Percentiles rank a stretch among this genome's conserved stretches.
Evolutionary conservation across 2,797 vertebrate species (phyloP).

Genomic region (Cyprinella venusta): DNA sequence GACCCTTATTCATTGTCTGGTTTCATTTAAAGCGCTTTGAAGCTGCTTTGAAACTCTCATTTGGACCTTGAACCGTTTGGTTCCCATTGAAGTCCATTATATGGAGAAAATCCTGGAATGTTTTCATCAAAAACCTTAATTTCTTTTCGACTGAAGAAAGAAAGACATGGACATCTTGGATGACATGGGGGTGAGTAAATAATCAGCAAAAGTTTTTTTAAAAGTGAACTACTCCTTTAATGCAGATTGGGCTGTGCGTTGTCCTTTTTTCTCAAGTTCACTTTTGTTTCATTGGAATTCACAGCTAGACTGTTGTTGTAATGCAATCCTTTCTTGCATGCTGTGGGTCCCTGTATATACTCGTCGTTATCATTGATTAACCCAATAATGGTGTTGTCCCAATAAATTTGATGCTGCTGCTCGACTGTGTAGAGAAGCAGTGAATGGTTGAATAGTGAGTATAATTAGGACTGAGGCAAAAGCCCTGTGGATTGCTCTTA

Average conservation of each 20-base stretch:
- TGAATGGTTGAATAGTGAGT: slow-evolving; percentile 39
- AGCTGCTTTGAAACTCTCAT: no score
- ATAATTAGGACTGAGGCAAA: slow-evolving; percentile 36
- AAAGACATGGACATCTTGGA: no score
- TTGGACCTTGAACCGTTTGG: no score
- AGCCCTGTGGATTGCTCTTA: slow-evolving; percentile 35
- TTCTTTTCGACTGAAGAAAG: no score
- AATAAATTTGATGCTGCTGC: slow-evolving; percentile 40
- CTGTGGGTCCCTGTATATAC: not conserved
- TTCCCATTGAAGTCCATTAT: no score
- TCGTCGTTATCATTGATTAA: slow-evolving; percentile 34
- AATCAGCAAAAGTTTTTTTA: no score
- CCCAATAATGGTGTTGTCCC: slow-evolving; percentile 35
- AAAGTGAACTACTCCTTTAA: not conserved
- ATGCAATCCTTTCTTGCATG: slow-evolving; percentile 20
- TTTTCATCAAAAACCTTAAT: no score
- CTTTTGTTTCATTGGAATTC: not conserved
- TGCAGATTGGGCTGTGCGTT: not conserved
- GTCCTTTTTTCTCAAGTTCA: slow-evolving; percentile 2
- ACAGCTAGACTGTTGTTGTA: slow-evolving; percentile 9
- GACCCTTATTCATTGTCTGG: no score
- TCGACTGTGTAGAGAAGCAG: slow-evolving; percentile 20
- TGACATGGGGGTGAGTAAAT: no score
- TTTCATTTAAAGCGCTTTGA: no score
- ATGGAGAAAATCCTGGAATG: no score